Conservation (phyloP, 2,888 invertebrate species). For the Apantesis nais region DNA sequence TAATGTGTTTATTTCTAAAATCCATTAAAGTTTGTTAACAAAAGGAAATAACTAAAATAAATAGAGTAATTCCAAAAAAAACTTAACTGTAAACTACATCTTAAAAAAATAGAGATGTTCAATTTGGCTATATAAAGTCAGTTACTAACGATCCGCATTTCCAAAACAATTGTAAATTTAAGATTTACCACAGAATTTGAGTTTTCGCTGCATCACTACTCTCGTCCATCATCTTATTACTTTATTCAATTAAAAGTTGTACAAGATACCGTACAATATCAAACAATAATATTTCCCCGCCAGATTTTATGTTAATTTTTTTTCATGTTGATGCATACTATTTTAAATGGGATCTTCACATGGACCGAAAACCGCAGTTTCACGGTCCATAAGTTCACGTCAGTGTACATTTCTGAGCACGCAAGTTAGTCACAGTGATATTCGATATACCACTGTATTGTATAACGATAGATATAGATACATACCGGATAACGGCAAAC, state of each 20-base stretch:
- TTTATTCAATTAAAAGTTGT: conserved; percentile 41
- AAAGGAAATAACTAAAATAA: background rate
- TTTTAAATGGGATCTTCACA: conserved; percentile 45
- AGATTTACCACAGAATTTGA: background rate
- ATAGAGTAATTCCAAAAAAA: background rate
- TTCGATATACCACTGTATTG: conserved; percentile 65
- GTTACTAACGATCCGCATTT: background rate
- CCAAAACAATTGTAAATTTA: background rate
- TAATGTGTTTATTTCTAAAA: no score
- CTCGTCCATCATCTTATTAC: conserved; percentile 21
- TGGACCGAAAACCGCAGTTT: conserved; percentile 63
- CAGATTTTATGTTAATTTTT: background rate
- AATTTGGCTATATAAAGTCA: background rate
- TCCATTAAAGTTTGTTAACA: no score
- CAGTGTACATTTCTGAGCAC: conserved; percentile 65
- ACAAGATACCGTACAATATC: conserved; percentile 22
- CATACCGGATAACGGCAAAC: conserved; percentile 63
- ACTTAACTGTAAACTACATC: background rate
- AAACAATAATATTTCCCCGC: conserved; percentile 22
- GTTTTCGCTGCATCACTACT: background rate
- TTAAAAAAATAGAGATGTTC: background rate
- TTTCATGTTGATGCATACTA: conserved; percentile 19
- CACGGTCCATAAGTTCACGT: conserved; percentile 69
- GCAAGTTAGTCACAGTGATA: conserved; percentile 57
- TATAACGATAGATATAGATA: conserved; percentile 58